Conservation (phyloP, 2,113 vertebrate species). For the Pelecanus crispus region DNA sequence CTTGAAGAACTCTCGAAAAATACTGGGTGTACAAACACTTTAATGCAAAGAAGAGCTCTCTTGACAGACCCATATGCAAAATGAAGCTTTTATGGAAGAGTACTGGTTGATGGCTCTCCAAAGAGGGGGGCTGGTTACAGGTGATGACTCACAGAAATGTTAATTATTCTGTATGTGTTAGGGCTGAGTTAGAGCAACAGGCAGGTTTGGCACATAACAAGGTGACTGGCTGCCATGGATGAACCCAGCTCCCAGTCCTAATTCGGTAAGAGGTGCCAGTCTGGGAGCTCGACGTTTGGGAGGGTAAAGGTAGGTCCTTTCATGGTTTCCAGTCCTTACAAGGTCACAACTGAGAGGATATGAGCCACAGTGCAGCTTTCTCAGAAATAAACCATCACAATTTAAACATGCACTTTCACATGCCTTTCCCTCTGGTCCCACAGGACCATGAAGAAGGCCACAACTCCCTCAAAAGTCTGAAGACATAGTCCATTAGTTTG, state of each 20-base stretch:
- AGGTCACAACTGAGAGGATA: background rate
- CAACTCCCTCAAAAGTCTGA: background rate
- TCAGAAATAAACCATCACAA: background rate
- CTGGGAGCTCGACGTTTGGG: background rate
- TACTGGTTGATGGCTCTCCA: background rate
- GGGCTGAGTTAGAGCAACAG: background rate
- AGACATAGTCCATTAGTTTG: background rate
- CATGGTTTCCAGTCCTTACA: background rate
- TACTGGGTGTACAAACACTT: background rate
- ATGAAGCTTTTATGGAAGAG: background rate
- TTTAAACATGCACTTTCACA: background rate
- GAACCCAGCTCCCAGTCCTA: background rate
- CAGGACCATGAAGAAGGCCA: background rate
- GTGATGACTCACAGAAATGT: background rate
- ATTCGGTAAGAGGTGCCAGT: background rate
- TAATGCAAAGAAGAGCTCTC: background rate
- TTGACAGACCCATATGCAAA: background rate
- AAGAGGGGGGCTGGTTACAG: background rate
- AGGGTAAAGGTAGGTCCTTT: background rate
- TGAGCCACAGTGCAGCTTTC: background rate
- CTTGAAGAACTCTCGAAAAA: background rate
- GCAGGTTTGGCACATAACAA: background rate
- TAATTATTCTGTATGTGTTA: background rate
- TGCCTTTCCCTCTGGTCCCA: background rate
- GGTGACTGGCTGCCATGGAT: background rate